Conservation (phyloP, 2,888 invertebrate genomes). For the Andrena praecox region DNA sequence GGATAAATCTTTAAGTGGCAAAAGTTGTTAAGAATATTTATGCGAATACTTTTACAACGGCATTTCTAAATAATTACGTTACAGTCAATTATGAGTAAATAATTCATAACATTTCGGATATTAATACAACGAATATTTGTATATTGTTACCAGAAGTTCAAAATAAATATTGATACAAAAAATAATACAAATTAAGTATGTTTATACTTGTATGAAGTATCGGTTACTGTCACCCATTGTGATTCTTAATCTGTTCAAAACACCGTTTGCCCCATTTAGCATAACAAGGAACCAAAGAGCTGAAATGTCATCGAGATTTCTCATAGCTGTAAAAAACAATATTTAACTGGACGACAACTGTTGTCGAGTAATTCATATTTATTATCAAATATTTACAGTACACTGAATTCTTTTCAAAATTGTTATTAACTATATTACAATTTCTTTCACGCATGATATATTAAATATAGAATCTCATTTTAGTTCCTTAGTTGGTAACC, state of each 20-base stretch:
- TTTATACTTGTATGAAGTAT: slow-evolving; percentile 71
- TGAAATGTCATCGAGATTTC: slow-evolving; percentile 69
- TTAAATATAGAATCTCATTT: not conserved
- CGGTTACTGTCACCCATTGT: slow-evolving; percentile 67
- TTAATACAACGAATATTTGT: not conserved
- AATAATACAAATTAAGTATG: not conserved
- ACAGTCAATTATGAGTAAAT: too few species aligned
- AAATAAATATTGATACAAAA: not conserved
- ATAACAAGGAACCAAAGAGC: slow-evolving; percentile 75
- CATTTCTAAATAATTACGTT: too few species aligned
- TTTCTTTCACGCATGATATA: not conserved
- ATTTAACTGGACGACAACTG: not conserved
- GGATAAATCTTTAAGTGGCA: not conserved
- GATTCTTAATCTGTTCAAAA: slow-evolving; percentile 70
- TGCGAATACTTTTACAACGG: not conserved
- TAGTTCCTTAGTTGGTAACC: not conserved
- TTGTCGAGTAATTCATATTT: too few species aligned
- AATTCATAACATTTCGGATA: not conserved
- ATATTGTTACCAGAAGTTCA: not conserved
- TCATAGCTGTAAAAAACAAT: slow-evolving; percentile 54
- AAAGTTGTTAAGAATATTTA: not conserved
- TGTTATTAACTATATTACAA: not conserved
- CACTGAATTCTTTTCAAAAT: not conserved
- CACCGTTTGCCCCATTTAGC: slow-evolving; percentile 74
- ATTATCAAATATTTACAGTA: too few species aligned